These are phyloP conservation scores for Discoglossus pictus DNA, from an alignment of 2,797 vertebrate genomes.

Conservation along the genomic window DNA sequence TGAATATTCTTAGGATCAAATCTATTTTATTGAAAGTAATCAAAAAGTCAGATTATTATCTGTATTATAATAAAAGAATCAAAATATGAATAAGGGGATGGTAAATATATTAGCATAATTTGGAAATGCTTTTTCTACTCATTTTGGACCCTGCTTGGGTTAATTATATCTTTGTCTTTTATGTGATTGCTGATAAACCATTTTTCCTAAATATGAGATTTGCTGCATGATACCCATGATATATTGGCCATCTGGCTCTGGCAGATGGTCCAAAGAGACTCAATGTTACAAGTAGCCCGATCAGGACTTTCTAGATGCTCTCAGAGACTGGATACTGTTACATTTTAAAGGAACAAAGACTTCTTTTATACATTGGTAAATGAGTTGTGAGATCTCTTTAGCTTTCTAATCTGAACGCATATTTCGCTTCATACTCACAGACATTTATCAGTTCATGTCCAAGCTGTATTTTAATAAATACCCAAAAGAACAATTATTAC, in stretches of 20 bases:
- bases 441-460: not conserved
- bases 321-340: slow-evolving; percentile 13
- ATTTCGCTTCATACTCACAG: not conserved
- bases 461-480: not conserved
- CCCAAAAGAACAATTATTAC: not conserved
- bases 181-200: too few species aligned
- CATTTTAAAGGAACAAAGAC: not conserved
- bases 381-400: slow-evolving; percentile 10
- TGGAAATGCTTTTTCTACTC: too few species aligned
- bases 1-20: too few species aligned
- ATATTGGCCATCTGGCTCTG: slow-evolving; percentile 28
- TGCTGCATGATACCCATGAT: not conserved
- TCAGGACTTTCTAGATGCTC: slow-evolving; percentile 4
- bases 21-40: too few species aligned
- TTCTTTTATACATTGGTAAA: slow-evolving; percentile 11
- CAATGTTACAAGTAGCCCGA: not conserved
- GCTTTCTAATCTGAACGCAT: not conserved
- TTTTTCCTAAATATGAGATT: too few species aligned
- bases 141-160: too few species aligned
- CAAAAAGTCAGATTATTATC: too few species aligned
- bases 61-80: too few species aligned
- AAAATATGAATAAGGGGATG: too few species aligned
- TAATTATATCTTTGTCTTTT: too few species aligned
- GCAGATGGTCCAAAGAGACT: slow-evolving; percentile 31
- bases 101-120: too few species aligned